A percentile compares a stretch with the other conserved stretches of the same genome.
These are phyloP conservation scores for Hybos culiciformis DNA, from an alignment of 2,888 invertebrate species.

Conservation along the genomic window DNA sequence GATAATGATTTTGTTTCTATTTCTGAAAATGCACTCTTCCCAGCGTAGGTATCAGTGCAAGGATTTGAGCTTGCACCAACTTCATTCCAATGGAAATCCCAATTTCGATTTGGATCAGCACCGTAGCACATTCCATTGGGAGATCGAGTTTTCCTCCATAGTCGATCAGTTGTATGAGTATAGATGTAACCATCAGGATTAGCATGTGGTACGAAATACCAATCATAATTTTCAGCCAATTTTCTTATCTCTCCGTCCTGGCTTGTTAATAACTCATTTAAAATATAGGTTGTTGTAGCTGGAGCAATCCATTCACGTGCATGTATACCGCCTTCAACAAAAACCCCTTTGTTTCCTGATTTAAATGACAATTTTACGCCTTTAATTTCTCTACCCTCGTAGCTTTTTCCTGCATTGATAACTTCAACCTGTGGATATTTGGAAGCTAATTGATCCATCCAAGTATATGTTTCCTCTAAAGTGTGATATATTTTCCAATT, in stretches of 20 bases:
- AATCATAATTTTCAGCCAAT: conserved; percentile 46
- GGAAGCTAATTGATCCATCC: conserved; percentile 39
- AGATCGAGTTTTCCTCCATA: conserved; percentile 52
- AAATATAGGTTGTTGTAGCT: conserved; percentile 46
- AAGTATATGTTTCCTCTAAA: conserved; percentile 39
- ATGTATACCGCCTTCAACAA: conserved; percentile 51
- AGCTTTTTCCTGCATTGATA: conserved; percentile 41
- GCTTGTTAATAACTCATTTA: conserved; percentile 47
- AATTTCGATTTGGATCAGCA: conserved; percentile 66
- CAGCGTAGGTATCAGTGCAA: conserved; percentile 51
- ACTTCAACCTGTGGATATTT: conserved; percentile 38
- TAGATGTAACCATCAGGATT: conserved; percentile 68
- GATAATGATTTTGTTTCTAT: conserved; percentile 44
- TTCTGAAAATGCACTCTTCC: conserved; percentile 56
- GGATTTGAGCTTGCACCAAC: conserved; percentile 43
- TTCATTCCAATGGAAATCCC: conserved; percentile 52
- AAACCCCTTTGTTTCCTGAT: conserved; percentile 40
- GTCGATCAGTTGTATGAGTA: conserved; percentile 45
- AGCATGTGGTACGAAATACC: conserved; percentile 59
- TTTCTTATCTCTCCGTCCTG: conserved; percentile 36
- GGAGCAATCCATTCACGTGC: conserved; percentile 66
- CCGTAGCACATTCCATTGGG: conserved; percentile 40
- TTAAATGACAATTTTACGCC: conserved; percentile 43
- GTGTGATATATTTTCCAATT: conserved; percentile 27
- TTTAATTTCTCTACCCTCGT: conserved; percentile 45